phyloP scores from a whole-genome alignment of 1,140 invertebrate genomes.

The Cotesia typhae region DNA sequence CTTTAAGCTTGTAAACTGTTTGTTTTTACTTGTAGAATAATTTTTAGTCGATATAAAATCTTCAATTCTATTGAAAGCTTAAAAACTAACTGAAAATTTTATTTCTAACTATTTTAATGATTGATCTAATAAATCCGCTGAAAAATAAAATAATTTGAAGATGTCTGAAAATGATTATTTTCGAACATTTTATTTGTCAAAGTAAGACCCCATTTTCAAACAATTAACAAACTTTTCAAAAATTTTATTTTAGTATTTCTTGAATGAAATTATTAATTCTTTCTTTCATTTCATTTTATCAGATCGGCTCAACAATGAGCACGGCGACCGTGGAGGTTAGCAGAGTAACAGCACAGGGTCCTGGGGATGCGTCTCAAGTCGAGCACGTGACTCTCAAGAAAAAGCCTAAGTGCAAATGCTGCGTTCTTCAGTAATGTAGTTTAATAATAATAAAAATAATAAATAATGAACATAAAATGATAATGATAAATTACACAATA shows the following conservation, averaged over 20 bases:
- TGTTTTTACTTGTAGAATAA: no score
- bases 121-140: no score
- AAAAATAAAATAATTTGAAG: no score
- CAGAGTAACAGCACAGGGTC: constrained; percentile 73
- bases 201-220: no score
- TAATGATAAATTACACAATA: constrained; percentile 21
- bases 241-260: neutral
- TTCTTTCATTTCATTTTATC: constrained; percentile 32
- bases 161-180: no score
- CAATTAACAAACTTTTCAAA: no score
- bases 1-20: no score
- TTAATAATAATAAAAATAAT: constrained; percentile 5
- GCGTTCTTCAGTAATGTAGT: constrained; percentile 80
- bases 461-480: constrained; percentile 18
- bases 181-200: no score
- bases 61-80: no score
- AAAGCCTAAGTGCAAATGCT: constrained; percentile 90
- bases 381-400: constrained; percentile 89
- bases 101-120: no score
- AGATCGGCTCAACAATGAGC: constrained; percentile 52
- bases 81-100: no score
- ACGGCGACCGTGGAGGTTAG: constrained; percentile 77
- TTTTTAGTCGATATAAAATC: no score
- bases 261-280: neutral
- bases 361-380: constrained; percentile 79